Evolutionary conservation across 92 coral and sea anemone genomes (phyloP), one percentile per base, ranked within the genome.

Genomic region (Porites evermanni): DNA sequence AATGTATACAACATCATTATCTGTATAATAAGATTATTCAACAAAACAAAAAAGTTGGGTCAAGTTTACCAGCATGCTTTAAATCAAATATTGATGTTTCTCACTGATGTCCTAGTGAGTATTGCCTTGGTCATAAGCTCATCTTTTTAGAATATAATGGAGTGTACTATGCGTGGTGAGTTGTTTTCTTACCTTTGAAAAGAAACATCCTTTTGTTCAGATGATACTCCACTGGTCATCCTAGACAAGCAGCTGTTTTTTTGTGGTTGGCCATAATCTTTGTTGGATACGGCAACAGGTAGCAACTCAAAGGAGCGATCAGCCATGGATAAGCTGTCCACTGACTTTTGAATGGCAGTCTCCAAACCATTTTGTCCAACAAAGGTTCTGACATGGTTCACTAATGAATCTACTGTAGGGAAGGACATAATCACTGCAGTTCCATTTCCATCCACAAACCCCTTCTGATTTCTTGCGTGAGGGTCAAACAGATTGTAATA

Each of bases 281-380:
- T 66, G 71, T 4, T 66, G 71, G 26, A 24, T 24, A 77, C 29
- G 38, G 12, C 63, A 77, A 61, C 44, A 19, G 83, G 75, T 68
- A 79, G 83, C 44, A 79, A 12, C 58, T 79, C 83, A 60, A 79
- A 79, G 70, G 83, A 79, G 19, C 83, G 83, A 21, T 79, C 83
- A 61, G 72, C 70, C 74, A 79, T 59, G 47, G 75, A 79, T 10
- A 79, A 54, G 51, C 53, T 79, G 70, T 17, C 70, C 20, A 19
- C 72, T 61, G 58, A 61, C 7, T 24, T 79, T 64, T 17, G 50
- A 19, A n/a, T 79, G 14, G 20, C 83, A 24, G 58, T 64, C 83
- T 79, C 70, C 23, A 14, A 79, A 20, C 73, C 83, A 19, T 64
- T 79, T 64, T 64, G 61, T 70, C 84, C 47, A 29, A 79, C 84